Evolutionary conservation across 1,140 invertebrate genomes (phyloP), one percentile per base, ranked within the genome.

Genomic region (Microplitis demolitor): DNA sequence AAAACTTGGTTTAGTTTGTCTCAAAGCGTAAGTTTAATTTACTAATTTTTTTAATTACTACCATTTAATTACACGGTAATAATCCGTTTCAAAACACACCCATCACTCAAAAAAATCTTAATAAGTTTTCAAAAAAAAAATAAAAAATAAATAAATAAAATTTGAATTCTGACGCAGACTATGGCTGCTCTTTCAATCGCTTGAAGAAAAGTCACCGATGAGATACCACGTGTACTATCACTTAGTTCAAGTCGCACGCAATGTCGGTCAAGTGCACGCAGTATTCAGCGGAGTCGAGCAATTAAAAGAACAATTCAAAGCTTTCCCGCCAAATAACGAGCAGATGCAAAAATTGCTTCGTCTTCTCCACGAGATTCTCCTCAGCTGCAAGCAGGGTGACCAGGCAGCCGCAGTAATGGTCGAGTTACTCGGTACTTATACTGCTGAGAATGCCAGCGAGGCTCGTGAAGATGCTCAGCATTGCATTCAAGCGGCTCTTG

Each of bases 381-480:
- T 92, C n/a, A 90, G 89, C 71, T 90, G 89, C 72, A 92, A 92
- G 83, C 90, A 93, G 80, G 91, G 91, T 87, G 96, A 98, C 84
- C 89, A 95, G 80, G 96, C 96, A 34, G 93, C 96, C 33, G 96
- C 97, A 86, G 96, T 98, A 1, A 98, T 99, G 97, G 94, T 98
- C 73, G 97, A 98, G 85, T 88, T 99, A 4, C 85, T 99, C 39
- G 94, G 96, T 11, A 98, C 97, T 1, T 99, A 98, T 82, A 98
- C 97, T 61, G 93, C 96, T 72, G 97, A 98, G 81, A 98, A 98
- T 89, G 97, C 97, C 2, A 97, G 96, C 50, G 96, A 97, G 78
- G 97, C 97, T 0, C 90, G 96, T 78, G 96, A 98, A 88, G 97
- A 99, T 90, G 97, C 97, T 5, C 96, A 98, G 80, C 93, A 95